Conservation (phyloP, 2,888 invertebrate genomes). For the Sminthurides aquaticus region DNA sequence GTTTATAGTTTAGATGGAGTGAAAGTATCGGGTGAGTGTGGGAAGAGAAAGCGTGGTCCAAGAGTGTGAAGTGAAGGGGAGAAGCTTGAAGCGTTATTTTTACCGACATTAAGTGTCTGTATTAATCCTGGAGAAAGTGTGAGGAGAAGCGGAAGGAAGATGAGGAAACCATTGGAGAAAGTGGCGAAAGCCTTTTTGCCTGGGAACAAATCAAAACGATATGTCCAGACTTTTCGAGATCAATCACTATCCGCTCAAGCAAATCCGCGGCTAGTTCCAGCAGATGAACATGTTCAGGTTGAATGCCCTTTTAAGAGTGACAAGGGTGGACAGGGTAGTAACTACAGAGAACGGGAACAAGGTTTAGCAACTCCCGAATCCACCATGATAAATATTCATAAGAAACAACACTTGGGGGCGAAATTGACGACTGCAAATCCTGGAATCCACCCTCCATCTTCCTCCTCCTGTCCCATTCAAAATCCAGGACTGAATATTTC, state of each 20-base stretch:
- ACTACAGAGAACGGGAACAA: not conserved
- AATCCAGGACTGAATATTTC: not conserved
- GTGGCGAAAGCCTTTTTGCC: conserved; percentile 10
- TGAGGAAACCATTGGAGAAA: conserved; percentile 20
- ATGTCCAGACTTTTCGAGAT: conserved; percentile 5
- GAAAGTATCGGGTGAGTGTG: too few relatives aligned
- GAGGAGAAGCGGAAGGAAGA: too few relatives aligned
- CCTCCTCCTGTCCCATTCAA: too few relatives aligned
- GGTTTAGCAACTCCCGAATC: not conserved
- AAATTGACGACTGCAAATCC: too few relatives aligned
- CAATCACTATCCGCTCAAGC: conserved; percentile 14
- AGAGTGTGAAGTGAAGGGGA: not conserved
- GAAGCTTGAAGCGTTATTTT: not conserved
- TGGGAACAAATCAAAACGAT: conserved; percentile 8
- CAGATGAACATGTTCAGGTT: not conserved
- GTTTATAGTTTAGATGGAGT: too few relatives aligned
- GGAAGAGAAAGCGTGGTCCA: not conserved
- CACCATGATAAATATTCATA: too few relatives aligned
- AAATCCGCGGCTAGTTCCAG: not conserved
- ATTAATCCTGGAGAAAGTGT: not conserved
- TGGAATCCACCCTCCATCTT: too few relatives aligned
- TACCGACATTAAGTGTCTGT: not conserved
- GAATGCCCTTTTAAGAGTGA: conserved; percentile 10
- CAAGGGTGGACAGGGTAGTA: not conserved
- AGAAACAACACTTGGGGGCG: too few relatives aligned